Evolutionary conservation across 1,140 invertebrate species (phyloP), one percentile per base, ranked within the genome.

Genomic region (Dreissena rostriformis): DNA sequence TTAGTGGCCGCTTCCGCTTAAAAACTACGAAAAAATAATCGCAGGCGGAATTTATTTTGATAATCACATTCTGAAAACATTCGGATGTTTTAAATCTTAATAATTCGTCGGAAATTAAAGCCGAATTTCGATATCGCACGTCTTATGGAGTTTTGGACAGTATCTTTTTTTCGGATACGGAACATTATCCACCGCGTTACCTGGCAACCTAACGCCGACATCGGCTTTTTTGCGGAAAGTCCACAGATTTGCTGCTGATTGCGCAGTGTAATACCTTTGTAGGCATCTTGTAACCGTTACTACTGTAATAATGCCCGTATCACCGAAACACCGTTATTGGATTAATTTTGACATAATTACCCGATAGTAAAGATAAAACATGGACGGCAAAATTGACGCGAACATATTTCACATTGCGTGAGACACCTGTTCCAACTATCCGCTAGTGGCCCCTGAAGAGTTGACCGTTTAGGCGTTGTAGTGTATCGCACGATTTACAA

Each of bases 321-420:
- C 80, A 26, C 29, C 65, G 75, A 74, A 73, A 71, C 75, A 0
- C 19, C 55, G 80, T 82, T 82, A 82, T 82, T 82, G 80, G 80
- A 75, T 82, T 82, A 82, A 82, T 82, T 75, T 75, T 19, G n/a
- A 74, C 80, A 82, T 82, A 82, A 82, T 82, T 82, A 73, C 22
- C 57, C 57, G 63, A 82, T 75, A 75, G 53, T 53, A 51, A 53
- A 74, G 80, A 82, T 82, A 82, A 74, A 49, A 71, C 80, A 82
- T 82, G 80, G 11, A 52, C 8, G 39, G 39, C 2, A 39, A 39
- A n/a, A 29, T 24, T 29, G 67, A 28, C 67, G 15, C 24, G 17
- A n/a, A 70, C 1, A 70, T 19, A 70, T 24, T 24, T 70, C 24
- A 28, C 67, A 28, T n/a, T 39, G 2, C 19, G 26, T 22, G 39